These are phyloP conservation scores for Ornithoptera alexandrae DNA, from an alignment of 2,888 invertebrate species.

Conservation along the genomic window DNA sequence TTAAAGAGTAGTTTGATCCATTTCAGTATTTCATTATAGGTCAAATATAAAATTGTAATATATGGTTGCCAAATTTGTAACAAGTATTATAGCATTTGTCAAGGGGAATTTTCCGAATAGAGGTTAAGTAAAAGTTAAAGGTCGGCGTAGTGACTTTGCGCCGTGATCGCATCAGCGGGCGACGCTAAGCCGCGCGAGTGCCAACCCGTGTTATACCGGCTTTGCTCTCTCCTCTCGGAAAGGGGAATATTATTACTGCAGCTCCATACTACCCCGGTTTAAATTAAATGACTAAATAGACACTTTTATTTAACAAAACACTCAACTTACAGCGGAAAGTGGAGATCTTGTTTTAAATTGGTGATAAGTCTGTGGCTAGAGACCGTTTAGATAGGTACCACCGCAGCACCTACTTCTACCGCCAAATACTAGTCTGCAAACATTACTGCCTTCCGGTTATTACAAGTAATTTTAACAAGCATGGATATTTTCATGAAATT, in stretches of 20 bases:
- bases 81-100: not conserved
- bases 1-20: too few relatives aligned
- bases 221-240: conserved; percentile 6
- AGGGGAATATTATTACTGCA: conserved; percentile 11
- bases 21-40: not conserved
- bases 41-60: not conserved
- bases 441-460: too few relatives aligned
- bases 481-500: too few relatives aligned
- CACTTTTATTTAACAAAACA: not conserved
- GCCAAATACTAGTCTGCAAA: too few relatives aligned
- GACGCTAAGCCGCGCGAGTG: conserved; percentile 15
- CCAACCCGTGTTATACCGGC: conserved; percentile 18
- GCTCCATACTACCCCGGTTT: conserved; percentile 5
- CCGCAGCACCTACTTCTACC: too few relatives aligned
- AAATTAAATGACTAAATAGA: not conserved
- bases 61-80: not conserved
- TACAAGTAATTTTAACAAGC: too few relatives aligned
- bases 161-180: conserved; percentile 13
- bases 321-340: not conserved
- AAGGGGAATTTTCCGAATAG: not conserved
- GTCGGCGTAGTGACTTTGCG: not conserved
- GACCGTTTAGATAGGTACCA: too few relatives aligned
- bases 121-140: conserved; percentile 5
- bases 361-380: too few relatives aligned
- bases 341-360: too few relatives aligned